Evolutionary conservation across 2,113 vertebrate genomes (phyloP).

Genomic region (Hippolais icterina): DNA sequence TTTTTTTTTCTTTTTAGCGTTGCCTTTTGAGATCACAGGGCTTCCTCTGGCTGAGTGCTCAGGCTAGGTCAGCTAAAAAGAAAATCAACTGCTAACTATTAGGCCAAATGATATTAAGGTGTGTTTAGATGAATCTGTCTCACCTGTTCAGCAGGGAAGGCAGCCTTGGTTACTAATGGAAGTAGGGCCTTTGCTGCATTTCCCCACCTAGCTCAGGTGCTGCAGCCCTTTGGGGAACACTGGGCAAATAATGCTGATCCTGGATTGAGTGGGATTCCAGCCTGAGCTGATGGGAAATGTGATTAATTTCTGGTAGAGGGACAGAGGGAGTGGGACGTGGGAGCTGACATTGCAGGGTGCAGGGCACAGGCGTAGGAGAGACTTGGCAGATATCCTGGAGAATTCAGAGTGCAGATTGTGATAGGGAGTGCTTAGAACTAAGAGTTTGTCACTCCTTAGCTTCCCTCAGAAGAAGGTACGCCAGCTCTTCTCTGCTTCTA

Average conservation of each 20-base stretch:
- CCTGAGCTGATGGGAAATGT: not conserved
- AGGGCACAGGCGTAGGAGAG: not conserved
- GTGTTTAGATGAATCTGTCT: not conserved
- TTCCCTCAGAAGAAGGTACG: not conserved
- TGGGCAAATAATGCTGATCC: not conserved
- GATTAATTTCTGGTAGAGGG: not conserved
- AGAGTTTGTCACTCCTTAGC: not conserved
- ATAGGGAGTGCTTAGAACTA: not conserved
- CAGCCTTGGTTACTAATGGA: not conserved
- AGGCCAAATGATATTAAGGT: not conserved
- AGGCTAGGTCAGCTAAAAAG: not conserved
- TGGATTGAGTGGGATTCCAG: accelerated
- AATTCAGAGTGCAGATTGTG: not conserved
- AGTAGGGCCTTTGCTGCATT: not conserved
- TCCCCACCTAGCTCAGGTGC: not conserved
- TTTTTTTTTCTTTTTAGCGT: not conserved
- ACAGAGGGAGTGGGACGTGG: not conserved
- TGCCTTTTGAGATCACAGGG: not conserved
- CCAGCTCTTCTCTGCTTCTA: not conserved
- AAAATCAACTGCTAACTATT: not conserved
- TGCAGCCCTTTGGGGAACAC: not conserved
- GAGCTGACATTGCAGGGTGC: not conserved
- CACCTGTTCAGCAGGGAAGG: not conserved
- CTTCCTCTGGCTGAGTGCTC: not conserved
- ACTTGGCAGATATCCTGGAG: not conserved